Evolutionary conservation across 92 coral and sea anemone species (phyloP).

Genomic region (Diadumene lineata): DNA sequence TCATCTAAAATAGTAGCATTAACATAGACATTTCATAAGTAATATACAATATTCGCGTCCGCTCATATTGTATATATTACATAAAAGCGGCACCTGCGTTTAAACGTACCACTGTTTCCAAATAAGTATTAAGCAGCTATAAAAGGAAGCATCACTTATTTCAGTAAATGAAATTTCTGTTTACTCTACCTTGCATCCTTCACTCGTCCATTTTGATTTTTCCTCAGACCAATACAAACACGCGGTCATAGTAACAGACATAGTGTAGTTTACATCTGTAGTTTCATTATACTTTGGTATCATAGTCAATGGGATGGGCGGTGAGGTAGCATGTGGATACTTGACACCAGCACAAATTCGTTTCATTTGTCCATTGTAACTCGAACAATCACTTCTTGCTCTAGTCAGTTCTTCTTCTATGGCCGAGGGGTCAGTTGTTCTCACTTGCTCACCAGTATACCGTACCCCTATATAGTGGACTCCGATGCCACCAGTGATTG

Average conservation of each 20-base stretch:
- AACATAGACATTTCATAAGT: too few species aligned
- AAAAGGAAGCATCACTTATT: too few species aligned
- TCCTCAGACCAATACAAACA: slow-evolving; percentile 86
- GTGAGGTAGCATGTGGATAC: slow-evolving; percentile 77
- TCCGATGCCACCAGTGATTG: slow-evolving; percentile 68
- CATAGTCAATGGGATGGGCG: slow-evolving; percentile 67
- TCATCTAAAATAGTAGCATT: too few species aligned
- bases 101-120: too few species aligned
- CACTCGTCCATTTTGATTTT: slow-evolving; percentile 72
- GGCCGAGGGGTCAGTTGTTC: slow-evolving; percentile 15
- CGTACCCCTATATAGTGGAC: slow-evolving; percentile 77
- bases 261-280: slow-evolving; percentile 81
- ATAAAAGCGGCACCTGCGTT: too few species aligned
- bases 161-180: too few species aligned
- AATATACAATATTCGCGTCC: too few species aligned
- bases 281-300: slow-evolving; percentile 69
- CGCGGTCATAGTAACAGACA: slow-evolving; percentile 64
- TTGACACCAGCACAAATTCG: slow-evolving; percentile 81
- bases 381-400: slow-evolving; percentile 56
- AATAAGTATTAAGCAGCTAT: too few species aligned
- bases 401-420: slow-evolving; percentile 9
- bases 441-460: slow-evolving; percentile 25
- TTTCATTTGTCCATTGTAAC: slow-evolving; percentile 78
- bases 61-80: too few species aligned
- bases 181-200: slow-evolving; percentile 77